phyloP scores from a whole-genome alignment of 2,797 vertebrate species.

The Morelia viridis region DNA sequence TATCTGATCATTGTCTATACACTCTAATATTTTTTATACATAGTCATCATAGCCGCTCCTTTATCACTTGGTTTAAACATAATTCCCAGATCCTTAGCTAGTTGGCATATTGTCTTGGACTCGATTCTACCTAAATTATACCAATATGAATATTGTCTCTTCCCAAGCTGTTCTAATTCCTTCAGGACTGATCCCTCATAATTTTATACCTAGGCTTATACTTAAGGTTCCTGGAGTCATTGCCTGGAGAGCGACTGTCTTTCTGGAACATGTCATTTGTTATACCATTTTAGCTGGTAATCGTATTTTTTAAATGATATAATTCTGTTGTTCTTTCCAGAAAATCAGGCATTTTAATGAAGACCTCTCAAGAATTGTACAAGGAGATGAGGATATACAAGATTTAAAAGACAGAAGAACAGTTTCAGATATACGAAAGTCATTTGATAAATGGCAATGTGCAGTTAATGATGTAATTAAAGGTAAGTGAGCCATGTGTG shows the following conservation, averaged over 20 bases:
- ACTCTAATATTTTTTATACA: no score
- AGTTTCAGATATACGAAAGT: conserved; percentile 53
- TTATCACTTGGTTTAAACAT: no score
- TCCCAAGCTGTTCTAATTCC: background rate
- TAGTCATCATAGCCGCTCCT: no score
- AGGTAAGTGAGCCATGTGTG: conserved; percentile 2
- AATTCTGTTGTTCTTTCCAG: conserved; percentile 34
- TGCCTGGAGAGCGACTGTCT: background rate
- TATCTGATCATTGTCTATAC: no score
- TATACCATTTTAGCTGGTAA: background rate
- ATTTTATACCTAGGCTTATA: background rate
- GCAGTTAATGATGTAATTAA: background rate
- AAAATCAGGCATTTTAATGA: conserved; percentile 56
- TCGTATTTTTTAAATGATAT: background rate
- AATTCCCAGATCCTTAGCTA: no score
- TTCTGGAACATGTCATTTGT: background rate
- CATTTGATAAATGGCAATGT: conserved; percentile 9
- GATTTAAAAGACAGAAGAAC: background rate
- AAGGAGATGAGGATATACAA: conserved; percentile 53
- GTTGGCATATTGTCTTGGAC: no score
- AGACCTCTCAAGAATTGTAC: conserved; percentile 1
- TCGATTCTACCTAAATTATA: no score
- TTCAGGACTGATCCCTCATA: background rate
- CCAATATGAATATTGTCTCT: no score
- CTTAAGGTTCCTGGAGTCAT: background rate